Base-by-base conservation (phyloP, 2,888 invertebrate species). In the Athalia circularis region DNA sequence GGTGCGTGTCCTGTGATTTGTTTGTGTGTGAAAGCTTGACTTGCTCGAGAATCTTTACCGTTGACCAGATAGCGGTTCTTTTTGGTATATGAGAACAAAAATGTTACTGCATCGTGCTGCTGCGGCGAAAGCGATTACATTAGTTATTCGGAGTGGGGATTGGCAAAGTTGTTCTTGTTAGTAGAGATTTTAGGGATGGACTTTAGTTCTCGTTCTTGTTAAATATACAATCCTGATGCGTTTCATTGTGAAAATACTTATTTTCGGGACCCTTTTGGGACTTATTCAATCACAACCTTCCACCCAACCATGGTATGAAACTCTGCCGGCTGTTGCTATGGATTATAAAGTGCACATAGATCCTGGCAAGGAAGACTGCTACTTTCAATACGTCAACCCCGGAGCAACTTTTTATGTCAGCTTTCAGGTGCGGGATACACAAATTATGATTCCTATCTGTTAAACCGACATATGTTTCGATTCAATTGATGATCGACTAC, bases 311-410 rank as follows among this genome's bases (percentile, higher is more conserved):
- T 96, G 96, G 96, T 96, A 96, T 90, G 96, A 96, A 90, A 94
- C 94, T 84, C 91, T 96, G 78, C 98, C 98, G 9, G 98, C 98
- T 8, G 97, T 97, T 52, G 96, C 97, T 2, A 97, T 98, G 95
- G 98, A 98, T 89, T 98, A 98, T 89, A 98, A 98, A 91, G 96
- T 98, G 54, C 96, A 98, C 90, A 95, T 98, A 81, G 97, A 97
- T 86, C 96, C 98, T n/a, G 97, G 98, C 79, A 95, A 94, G 88
- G 98, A 98, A 91, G 98, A 98, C 88, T 98, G 98, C 91, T 98
- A 98, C 91, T 97, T 94, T 90, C 98, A 98, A 92, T 97, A 96
- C 92, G 97, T 98, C 79, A 96, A 97, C 86, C 94, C 95, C 78
- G 97, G 97, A 77, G 97, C 98, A 43, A 97, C 97, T 80, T 96